Conservation (phyloP, 2,113 vertebrate species). For the Pelecanoides urinatrix region DNA sequence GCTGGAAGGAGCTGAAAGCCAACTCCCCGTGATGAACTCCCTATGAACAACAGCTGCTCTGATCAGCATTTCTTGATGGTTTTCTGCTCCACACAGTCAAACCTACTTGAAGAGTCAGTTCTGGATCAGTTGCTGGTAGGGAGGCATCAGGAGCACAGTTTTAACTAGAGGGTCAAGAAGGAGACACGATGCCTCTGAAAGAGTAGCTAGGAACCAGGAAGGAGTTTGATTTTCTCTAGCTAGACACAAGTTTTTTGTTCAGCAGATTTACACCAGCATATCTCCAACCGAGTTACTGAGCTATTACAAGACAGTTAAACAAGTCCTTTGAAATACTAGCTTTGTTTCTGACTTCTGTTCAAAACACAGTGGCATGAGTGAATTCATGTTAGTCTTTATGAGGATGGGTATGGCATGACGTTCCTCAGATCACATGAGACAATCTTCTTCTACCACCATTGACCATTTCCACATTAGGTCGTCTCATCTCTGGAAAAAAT, state of each 20-base stretch:
- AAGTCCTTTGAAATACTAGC: not conserved
- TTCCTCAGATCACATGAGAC: not conserved
- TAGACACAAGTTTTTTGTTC: not conserved
- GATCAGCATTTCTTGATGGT: not conserved
- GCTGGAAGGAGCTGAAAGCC: not conserved
- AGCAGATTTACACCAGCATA: not conserved
- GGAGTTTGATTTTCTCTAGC: not conserved
- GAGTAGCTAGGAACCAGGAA: not conserved
- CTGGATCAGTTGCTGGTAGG: not conserved
- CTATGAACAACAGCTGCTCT: not conserved
- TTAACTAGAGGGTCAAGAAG: not conserved
- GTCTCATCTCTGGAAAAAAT: not conserved
- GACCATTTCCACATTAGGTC: fast-evolving
- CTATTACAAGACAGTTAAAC: not conserved
- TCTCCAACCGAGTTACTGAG: not conserved
- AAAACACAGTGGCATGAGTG: not conserved
- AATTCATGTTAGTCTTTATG: not conserved
- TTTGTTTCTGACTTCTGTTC: not conserved
- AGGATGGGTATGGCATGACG: not conserved
- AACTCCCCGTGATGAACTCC: not conserved
- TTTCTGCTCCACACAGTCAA: not conserved
- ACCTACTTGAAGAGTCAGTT: not conserved
- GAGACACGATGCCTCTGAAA: not conserved
- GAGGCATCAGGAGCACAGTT: not conserved
- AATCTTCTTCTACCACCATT: not conserved